These are phyloP conservation scores for Cyanoliseus patagonus DNA, from an alignment of 2,113 vertebrate species.

Conservation along the genomic window DNA sequence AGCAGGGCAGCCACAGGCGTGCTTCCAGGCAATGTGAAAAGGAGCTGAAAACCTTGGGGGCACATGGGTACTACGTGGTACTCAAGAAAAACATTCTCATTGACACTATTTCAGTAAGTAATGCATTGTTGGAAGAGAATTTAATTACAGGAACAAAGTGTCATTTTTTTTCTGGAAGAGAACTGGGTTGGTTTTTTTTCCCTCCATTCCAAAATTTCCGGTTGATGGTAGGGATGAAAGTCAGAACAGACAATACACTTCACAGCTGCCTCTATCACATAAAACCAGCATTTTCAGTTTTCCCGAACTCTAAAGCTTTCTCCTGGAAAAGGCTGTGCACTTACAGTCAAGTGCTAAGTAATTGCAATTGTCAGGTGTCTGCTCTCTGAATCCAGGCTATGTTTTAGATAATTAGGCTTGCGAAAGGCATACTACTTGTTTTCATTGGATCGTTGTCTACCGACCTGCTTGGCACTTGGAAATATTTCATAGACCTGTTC, in stretches of 20 bases:
- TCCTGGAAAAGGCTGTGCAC: not conserved
- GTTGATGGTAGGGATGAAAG: not conserved
- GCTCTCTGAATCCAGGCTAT: constrained; percentile 5
- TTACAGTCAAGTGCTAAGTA: constrained; percentile 1
- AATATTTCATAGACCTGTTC: constrained; percentile 33
- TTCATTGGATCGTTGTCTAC: not conserved
- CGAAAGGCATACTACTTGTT: not conserved
- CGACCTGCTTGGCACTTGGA: not conserved
- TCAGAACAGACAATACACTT: not conserved
- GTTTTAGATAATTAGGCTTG: not conserved
- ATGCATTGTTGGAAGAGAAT: not conserved
- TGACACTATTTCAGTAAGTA: not conserved
- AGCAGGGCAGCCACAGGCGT: not conserved
- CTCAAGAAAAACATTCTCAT: not conserved
- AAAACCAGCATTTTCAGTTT: not conserved
- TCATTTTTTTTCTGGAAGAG: not conserved
- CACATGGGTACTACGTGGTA: not conserved
- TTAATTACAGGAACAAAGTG: not conserved
- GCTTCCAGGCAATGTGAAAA: not conserved
- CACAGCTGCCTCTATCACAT: not conserved
- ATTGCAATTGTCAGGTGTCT: not conserved
- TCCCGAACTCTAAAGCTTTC: not conserved
- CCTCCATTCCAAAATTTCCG: not conserved
- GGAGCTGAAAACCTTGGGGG: not conserved
- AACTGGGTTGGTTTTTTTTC: not conserved